Evolutionary conservation across 2,113 vertebrate species (phyloP).

Genomic region (Capreolus pygargus): DNA sequence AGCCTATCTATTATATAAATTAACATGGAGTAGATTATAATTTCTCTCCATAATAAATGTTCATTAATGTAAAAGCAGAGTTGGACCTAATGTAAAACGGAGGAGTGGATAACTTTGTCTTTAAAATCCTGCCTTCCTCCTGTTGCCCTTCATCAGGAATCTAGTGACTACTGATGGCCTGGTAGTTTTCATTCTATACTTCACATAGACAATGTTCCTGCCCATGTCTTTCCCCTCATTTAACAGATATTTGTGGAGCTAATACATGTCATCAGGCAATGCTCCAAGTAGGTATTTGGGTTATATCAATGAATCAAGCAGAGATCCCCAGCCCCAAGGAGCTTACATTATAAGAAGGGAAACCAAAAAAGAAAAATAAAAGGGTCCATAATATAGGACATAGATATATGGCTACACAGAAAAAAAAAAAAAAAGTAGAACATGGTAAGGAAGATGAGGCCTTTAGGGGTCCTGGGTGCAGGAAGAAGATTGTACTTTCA

Average conservation of each 20-base stretch:
- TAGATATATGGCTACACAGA: neutral
- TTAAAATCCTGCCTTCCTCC: neutral
- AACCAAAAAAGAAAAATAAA: neutral
- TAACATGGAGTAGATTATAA: constrained; percentile 61
- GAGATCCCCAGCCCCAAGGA: neutral
- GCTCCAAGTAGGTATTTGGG: neutral
- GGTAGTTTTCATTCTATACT: neutral
- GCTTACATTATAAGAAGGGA: neutral
- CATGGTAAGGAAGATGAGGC: neutral
- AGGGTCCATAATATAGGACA: neutral
- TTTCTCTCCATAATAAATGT: constrained; percentile 46
- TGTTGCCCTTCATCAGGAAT: neutral
- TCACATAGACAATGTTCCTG: neutral
- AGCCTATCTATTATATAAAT: constrained; percentile 58
- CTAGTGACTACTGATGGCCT: neutral
- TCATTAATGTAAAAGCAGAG: constrained; percentile 49
- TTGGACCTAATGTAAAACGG: constrained; percentile 4
- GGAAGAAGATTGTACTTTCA: neutral
- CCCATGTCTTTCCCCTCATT: neutral
- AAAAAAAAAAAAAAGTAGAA: neutral
- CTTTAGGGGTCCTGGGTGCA: rapidly evolving
- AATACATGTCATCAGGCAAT: neutral
- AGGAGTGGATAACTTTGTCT: neutral
- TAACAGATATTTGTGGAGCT: neutral
- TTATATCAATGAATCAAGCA: neutral